phyloP scores from a whole-genome alignment of 2,888 invertebrate species.

The Tipula vernalis region DNA sequence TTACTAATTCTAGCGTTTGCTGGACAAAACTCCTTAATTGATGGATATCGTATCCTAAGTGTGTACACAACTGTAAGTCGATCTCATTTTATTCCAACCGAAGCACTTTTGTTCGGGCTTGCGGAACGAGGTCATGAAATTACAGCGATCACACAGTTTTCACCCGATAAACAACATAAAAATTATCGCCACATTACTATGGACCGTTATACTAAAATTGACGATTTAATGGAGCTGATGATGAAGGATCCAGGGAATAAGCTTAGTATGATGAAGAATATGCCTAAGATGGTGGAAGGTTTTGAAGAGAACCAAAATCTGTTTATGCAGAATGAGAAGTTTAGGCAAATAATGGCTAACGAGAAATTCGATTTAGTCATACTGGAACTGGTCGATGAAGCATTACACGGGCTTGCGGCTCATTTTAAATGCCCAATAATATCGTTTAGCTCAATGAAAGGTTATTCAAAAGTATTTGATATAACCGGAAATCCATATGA shows the following conservation, averaged over 20 bases:
- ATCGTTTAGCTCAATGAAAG: not conserved
- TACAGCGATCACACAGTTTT: not conserved
- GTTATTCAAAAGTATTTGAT: not conserved
- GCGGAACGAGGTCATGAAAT: not conserved
- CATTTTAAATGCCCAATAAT: slow-evolving; percentile 27
- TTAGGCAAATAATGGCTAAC: slow-evolving; percentile 19
- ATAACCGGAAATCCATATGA: not conserved
- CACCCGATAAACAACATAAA: not conserved
- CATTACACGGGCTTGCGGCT: slow-evolving; percentile 27
- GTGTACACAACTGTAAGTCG: not conserved
- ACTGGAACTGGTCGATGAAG: slow-evolving; percentile 28
- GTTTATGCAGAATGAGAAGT: slow-evolving; percentile 17
- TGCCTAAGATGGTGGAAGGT: not conserved
- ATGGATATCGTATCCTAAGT: not conserved
- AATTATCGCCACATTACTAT: not conserved
- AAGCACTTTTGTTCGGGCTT: not conserved
- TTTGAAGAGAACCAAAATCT: not conserved
- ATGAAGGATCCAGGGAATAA: not conserved
- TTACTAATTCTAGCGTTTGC: not conserved
- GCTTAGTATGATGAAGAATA: not conserved
- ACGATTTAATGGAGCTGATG: not conserved
- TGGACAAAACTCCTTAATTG: not conserved
- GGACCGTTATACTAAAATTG: not conserved
- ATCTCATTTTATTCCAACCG: not conserved
- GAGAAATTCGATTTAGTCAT: slow-evolving; percentile 26